Percentiles rank a stretch among this genome's conserved stretches.
phyloP scores from a whole-genome alignment of 2,888 invertebrate species.

The Noctua fimbriata region DNA sequence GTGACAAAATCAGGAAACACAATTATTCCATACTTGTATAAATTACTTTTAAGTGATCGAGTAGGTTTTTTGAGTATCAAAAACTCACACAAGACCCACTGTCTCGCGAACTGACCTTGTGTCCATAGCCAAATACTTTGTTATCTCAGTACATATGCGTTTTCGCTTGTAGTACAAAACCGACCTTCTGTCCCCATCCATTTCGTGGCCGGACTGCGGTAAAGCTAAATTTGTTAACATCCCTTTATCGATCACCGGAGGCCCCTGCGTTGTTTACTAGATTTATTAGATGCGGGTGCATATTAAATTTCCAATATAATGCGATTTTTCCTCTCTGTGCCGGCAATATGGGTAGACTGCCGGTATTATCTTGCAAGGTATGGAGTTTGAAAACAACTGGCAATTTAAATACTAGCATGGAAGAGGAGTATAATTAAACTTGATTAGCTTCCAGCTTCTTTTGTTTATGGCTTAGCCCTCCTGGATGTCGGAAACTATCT shows the following conservation, averaged over 20 bases:
- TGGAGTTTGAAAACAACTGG: slow-evolving; percentile 11
- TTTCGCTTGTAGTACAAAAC: neutral
- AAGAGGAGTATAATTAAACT: neutral
- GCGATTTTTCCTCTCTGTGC: slow-evolving; percentile 39
- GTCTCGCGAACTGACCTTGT: neutral
- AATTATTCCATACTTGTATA: too few relatives aligned
- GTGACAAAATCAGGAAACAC: too few relatives aligned
- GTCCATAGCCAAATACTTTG: neutral
- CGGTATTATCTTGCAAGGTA: neutral
- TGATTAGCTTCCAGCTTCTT: neutral
- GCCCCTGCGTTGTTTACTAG: slow-evolving; percentile 53
- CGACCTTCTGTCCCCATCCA: neutral
- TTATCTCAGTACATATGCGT: neutral
- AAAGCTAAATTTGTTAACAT: slow-evolving; percentile 55
- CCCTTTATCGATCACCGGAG: slow-evolving; percentile 47
- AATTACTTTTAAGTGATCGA: too few relatives aligned
- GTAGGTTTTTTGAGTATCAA: too few relatives aligned
- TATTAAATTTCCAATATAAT: slow-evolving; percentile 58
- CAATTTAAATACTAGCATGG: neutral
- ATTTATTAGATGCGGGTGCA: slow-evolving; percentile 53
- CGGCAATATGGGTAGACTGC: too few relatives aligned
- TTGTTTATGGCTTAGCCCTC: neutral
- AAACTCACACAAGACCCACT: too few relatives aligned
- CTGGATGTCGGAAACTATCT: neutral
- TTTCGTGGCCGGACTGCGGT: neutral